phyloP scores from a whole-genome alignment of 1,140 invertebrate species.

The Drosophila aff. region DNA sequence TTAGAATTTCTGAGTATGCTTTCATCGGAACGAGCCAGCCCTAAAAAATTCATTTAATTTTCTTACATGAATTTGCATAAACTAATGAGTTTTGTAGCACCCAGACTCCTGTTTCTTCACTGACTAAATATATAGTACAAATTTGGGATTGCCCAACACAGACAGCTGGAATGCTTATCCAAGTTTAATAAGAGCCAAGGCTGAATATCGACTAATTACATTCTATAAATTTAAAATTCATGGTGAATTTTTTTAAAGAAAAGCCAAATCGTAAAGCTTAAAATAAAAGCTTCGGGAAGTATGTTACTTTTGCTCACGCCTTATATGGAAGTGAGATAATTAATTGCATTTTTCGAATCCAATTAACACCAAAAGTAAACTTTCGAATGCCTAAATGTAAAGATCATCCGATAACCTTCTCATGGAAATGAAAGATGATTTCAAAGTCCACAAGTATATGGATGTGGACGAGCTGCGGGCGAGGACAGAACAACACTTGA shows the following conservation, averaged over 20 bases:
- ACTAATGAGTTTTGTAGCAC: conserved; percentile 50
- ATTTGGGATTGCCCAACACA: background rate
- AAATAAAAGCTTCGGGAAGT: background rate
- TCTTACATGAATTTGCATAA: conserved; percentile 60
- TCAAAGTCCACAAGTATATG: conserved; percentile 12
- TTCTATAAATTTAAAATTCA: background rate
- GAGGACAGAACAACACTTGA: conserved; percentile 36
- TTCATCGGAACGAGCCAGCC: conserved; percentile 6
- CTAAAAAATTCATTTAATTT: conserved; percentile 55
- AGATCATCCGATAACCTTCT: conserved; percentile 41
- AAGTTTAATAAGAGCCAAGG: background rate
- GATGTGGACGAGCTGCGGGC: conserved; percentile 23
- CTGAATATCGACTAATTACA: background rate
- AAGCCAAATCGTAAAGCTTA: background rate
- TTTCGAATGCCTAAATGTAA: conserved; percentile 36
- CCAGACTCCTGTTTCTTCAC: background rate
- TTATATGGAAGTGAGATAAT: conserved; percentile 2
- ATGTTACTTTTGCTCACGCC: background rate
- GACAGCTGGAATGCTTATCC: background rate
- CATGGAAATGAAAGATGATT: conserved; percentile 42
- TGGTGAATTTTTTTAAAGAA: background rate
- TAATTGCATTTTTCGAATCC: conserved; percentile 36
- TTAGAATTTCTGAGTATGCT: conserved; percentile 68
- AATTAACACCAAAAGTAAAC: conserved; percentile 44
- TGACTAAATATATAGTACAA: background rate